A percentile compares a stretch with the other conserved stretches of the same genome.
These are phyloP conservation scores for Chymomyza costata DNA, from an alignment of 1,140 invertebrate genomes.

Conservation along the genomic window DNA sequence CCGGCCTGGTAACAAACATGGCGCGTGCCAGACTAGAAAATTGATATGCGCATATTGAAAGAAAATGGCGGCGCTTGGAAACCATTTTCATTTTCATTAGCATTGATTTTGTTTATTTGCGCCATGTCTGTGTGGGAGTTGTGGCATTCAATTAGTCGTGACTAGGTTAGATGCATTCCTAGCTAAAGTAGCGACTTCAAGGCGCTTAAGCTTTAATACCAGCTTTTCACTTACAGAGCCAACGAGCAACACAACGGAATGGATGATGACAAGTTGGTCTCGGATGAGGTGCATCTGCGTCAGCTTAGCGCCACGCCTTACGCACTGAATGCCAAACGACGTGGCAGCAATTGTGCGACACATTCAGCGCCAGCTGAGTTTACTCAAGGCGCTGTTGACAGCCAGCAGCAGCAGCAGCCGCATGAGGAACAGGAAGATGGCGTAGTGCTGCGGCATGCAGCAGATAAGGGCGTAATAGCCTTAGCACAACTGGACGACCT, in stretches of 20 bases:
- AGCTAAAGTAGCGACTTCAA: neutral
- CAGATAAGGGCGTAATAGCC: constrained; percentile 47
- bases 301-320: constrained; percentile 59
- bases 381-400: constrained; percentile 27
- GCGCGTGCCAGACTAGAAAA: constrained; percentile 26
- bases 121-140: constrained; percentile 22
- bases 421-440: constrained; percentile 33
- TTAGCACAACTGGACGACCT: constrained; percentile 65
- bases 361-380: constrained; percentile 53
- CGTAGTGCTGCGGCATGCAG: constrained; percentile 43
- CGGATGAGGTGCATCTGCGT: constrained; percentile 62
- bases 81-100: constrained; percentile 27
- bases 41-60: constrained; percentile 34
- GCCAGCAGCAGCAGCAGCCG: constrained; percentile 17
- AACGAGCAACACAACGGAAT: constrained; percentile 49
- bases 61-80: constrained; percentile 36
- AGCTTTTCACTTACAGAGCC: constrained; percentile 23
- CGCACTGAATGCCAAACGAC: constrained; percentile 39
- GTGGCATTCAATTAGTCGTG: neutral
- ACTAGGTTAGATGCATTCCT: constrained; percentile 2
- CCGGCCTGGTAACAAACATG: constrained; percentile 17
- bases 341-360: constrained; percentile 43
- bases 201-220: neutral
- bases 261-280: constrained; percentile 69
- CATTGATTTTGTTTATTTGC: constrained; percentile 11